Percentiles rank a stretch among this genome's conserved stretches.
Conservation (phyloP, 2,797 vertebrate genomes). For the Pelobates cultripes region DNA sequence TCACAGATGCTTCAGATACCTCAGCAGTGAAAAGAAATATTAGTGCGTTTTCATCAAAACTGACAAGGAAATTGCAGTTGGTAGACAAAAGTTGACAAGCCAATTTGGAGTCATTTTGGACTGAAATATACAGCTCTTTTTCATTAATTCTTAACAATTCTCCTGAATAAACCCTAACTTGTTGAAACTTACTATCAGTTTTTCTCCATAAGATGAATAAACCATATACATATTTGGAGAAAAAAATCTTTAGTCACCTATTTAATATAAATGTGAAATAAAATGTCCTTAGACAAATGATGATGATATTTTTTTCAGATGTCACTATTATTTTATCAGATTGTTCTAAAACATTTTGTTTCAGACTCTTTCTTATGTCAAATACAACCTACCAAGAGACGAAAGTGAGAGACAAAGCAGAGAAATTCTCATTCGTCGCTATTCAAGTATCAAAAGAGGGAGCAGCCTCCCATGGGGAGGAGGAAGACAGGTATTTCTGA, state of each 20-base stretch:
- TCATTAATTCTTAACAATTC: too few relatives aligned
- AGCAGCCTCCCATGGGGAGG: constrained; percentile 71
- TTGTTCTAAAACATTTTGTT: constrained; percentile 23
- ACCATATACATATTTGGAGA: too few relatives aligned
- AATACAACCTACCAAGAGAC: constrained; percentile 78
- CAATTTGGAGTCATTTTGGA: too few relatives aligned
- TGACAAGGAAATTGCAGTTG: too few relatives aligned
- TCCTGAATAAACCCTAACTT: too few relatives aligned
- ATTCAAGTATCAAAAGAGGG: constrained; percentile 76
- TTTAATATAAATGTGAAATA: neutral
- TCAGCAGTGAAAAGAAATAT: too few relatives aligned
- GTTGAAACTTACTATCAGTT: too few relatives aligned
- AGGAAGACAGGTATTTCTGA: constrained; percentile 64
- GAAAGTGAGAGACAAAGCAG: constrained; percentile 75
- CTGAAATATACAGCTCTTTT: too few relatives aligned
- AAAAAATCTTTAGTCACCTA: neutral
- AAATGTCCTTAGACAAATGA: neutral
- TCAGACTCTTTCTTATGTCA: constrained; percentile 85
- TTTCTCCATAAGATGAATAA: too few relatives aligned
- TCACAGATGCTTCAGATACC: too few relatives aligned
- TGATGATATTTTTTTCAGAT: neutral
- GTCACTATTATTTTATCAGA: neutral
- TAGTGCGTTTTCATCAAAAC: too few relatives aligned
- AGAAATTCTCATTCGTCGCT: constrained; percentile 90
- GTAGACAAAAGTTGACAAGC: too few relatives aligned